Conservation (phyloP, 2,888 invertebrate genomes). For the Mythimna ferrago region DNA sequence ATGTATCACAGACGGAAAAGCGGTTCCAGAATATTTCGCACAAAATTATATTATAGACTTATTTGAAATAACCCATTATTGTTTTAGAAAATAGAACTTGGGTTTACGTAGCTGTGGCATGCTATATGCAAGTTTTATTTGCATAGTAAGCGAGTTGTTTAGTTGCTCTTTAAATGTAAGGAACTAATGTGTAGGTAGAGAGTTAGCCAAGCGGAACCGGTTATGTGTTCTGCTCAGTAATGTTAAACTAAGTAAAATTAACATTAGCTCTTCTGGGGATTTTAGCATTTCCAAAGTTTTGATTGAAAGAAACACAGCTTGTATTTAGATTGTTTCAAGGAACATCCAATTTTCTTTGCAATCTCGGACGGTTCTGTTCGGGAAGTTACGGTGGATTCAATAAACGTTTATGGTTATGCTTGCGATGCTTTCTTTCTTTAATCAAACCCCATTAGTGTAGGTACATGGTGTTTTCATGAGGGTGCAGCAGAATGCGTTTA, state of each 20-base stretch:
- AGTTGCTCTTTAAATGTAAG: slow-evolving; percentile 78
- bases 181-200: slow-evolving; percentile 77
- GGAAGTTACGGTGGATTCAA: slow-evolving; percentile 43
- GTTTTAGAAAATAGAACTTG: slow-evolving; percentile 70
- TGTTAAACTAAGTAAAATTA: slow-evolving; percentile 70
- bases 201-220: slow-evolving; percentile 74
- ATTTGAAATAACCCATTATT: slow-evolving; percentile 57
- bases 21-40: slow-evolving; percentile 53
- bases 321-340: slow-evolving; percentile 36
- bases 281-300: slow-evolving; percentile 46
- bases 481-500: slow-evolving; percentile 90
- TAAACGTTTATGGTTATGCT: slow-evolving; percentile 49
- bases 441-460: slow-evolving; percentile 44
- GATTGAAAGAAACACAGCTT: slow-evolving; percentile 43
- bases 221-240: slow-evolving; percentile 69
- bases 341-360: slow-evolving; percentile 39
- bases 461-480: slow-evolving; percentile 77
- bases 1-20: slow-evolving; percentile 57
- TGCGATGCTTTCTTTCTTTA: slow-evolving; percentile 48
- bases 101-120: slow-evolving; percentile 69
- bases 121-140: slow-evolving; percentile 76
- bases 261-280: slow-evolving; percentile 51
- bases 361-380: slow-evolving; percentile 32
- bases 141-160: slow-evolving; percentile 80
- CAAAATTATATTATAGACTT: slow-evolving; percentile 51